Base-by-base conservation (phyloP, 2,113 vertebrate species). In the Lophotis ruficrista region DNA sequence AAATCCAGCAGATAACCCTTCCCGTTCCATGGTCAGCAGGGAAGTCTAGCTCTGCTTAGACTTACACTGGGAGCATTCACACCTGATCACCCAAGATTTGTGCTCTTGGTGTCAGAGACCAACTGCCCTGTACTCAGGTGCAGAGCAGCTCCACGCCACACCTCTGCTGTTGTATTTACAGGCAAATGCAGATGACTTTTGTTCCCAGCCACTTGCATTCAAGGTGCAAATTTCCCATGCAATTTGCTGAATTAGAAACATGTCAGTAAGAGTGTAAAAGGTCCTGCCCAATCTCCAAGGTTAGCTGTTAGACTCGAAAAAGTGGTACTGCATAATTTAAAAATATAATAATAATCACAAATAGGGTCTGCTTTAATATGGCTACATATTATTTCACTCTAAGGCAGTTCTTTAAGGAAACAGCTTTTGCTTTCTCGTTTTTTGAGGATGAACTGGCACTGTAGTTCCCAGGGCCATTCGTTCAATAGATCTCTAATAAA, bases 81-180 rank as follows among this genome's bases (percentile, higher is more conserved):
- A 24, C 6, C 25, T 24, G 22, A 7, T 33, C 25, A 3, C 24
- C 0, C 0, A 0, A 27, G 35, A 28, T 77, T 53, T 61, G 33
- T 33, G 38, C 4, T 53, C 14, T 2, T 41, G 51, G 31, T 53
- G 31, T 21, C 14, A 33, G 62, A 54, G 25, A 47, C 17, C 27
- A 7, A 1, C 6, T 35, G 27, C 16, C 24, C 35, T 5, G 0
- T 33, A 2, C 33, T 33, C 9, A 2, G 22, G 25, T 41, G 10
- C 22, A 37, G 47, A 69, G 35, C 19, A 79, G 19, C 65, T 51
- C 64, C 53, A 30, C 56, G 23, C 56, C 61, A 4, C 30, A 25
- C 53, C 27, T 83, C 31, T 4, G 2, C 27, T 31, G 24, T 25
- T 77, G 20, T 20, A 14, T 38, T 83, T n/a, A 12, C 70, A 82